Conservation (phyloP, 2,888 invertebrate genomes). For the Dermolepida albohirtum region DNA sequence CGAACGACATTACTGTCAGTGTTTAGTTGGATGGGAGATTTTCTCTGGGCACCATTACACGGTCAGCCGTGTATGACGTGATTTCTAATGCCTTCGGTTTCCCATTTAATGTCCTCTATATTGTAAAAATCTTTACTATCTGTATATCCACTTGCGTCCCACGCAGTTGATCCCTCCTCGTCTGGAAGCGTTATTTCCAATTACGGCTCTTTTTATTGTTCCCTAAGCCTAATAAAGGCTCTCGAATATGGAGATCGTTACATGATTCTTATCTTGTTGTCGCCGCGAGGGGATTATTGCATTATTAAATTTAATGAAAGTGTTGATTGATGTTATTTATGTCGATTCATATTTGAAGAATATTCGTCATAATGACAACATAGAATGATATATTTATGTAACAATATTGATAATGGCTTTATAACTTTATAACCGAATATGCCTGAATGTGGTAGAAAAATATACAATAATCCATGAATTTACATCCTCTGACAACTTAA, state of each 20-base stretch:
- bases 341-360: neutral
- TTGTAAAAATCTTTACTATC: neutral
- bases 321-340: conserved; percentile 6
- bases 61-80: conserved; percentile 14
- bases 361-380: neutral
- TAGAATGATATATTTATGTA: too few species aligned
- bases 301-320: conserved; percentile 25
- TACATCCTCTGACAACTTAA: too few species aligned
- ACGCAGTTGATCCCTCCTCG: neutral
- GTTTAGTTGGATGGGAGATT: conserved; percentile 1
- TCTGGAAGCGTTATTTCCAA: conserved; percentile 26
- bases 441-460: too few species aligned
- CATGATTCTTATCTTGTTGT: conserved; percentile 25
- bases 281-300: conserved; percentile 6
- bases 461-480: too few species aligned
- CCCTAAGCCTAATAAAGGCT: conserved; percentile 5
- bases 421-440: too few species aligned
- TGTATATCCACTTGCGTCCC: neutral
- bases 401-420: too few species aligned
- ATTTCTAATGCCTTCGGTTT: conserved; percentile 14
- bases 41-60: conserved; percentile 7
- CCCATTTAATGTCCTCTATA: conserved; percentile 4
- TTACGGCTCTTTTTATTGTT: conserved; percentile 22
- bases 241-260: conserved; percentile 7
- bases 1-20: conserved; percentile 15